Evolutionary conservation across 37 sponge, comb jelly and placozoan genomes (phyloP).

Genomic region (Ephydatia muelleri): DNA sequence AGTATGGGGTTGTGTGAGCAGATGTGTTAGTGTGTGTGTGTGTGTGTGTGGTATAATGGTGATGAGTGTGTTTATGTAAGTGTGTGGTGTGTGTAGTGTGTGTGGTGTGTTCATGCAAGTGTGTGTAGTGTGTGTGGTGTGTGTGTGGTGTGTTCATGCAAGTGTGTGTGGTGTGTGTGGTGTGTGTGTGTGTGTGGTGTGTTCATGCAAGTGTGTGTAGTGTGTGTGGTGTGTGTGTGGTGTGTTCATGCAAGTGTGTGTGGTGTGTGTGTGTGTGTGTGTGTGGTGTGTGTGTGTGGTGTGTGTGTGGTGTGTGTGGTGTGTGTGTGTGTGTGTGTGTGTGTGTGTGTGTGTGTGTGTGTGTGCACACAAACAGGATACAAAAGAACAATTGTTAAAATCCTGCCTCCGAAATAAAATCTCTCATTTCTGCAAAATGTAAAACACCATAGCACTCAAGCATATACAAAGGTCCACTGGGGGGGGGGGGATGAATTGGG

Average conservation of each 20-base stretch:
- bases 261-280: slow-evolving; percentile 25
- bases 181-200: not conserved
- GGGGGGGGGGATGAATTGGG: too few relatives aligned
- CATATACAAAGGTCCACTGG: too few relatives aligned
- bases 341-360: slow-evolving; percentile 24
- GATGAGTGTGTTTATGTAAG: not conserved
- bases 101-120: not conserved
- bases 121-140: not conserved
- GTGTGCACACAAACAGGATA: not conserved
- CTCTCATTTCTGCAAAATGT: too few relatives aligned
- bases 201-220: not conserved
- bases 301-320: slow-evolving; percentile 27
- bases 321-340: slow-evolving; percentile 24
- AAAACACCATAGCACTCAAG: too few relatives aligned
- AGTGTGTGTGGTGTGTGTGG: too few relatives aligned
- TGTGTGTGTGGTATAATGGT: not conserved
- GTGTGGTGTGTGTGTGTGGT: slow-evolving; percentile 26
- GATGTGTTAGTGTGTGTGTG: slow-evolving; percentile 33
- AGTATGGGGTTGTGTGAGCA: too few relatives aligned
- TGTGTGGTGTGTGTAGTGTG: not conserved
- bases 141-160: not conserved
- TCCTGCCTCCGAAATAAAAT: too few relatives aligned
- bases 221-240: slow-evolving; percentile 36
- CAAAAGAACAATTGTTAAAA: not conserved
- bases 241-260: slow-evolving; percentile 27